Conservation (phyloP, 2,888 invertebrate species). For the Alloplasta piceator region DNA sequence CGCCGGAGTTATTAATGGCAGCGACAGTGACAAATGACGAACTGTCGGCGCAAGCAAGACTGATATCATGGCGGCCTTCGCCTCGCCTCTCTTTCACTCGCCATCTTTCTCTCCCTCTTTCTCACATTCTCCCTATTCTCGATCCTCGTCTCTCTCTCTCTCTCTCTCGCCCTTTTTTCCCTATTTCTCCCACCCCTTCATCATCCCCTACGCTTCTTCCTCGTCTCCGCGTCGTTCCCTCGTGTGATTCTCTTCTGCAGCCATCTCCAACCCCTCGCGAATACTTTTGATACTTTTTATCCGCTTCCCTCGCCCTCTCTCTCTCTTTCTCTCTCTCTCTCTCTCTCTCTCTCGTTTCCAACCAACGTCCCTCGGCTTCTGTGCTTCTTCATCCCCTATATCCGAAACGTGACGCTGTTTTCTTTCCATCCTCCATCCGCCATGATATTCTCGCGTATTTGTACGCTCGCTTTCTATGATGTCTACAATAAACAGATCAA, state of each 20-base stretch:
- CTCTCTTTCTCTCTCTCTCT: constrained; percentile 27
- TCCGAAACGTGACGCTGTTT: constrained; percentile 54
- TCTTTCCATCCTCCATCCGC: constrained; percentile 25
- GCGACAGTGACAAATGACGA: constrained; percentile 84
- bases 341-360: constrained; percentile 21
- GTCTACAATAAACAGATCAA: constrained; percentile 69
- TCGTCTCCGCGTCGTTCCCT: constrained; percentile 67
- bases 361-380: constrained; percentile 32
- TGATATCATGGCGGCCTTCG: constrained; percentile 83
- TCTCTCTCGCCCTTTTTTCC: constrained; percentile 40
- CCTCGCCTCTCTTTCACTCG: constrained; percentile 76
- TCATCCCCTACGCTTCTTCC: constrained; percentile 41
- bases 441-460: constrained; percentile 51
- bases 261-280: constrained; percentile 66
- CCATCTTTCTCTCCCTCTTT: constrained; percentile 66
- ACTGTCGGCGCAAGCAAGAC: constrained; percentile 84
- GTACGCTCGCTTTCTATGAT: constrained; percentile 60
- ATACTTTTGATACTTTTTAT: constrained; percentile 60
- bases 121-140: constrained; percentile 55
- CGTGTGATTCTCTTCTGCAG: constrained; percentile 67
- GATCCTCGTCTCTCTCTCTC: constrained; percentile 61
- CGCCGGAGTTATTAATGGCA: constrained; percentile 83
- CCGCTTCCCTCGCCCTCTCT: constrained; percentile 56
- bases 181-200: constrained; percentile 6
- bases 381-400: constrained; percentile 58